phyloP scores from a whole-genome alignment of 1,140 invertebrate genomes.

The Antheraea pernyi region DNA sequence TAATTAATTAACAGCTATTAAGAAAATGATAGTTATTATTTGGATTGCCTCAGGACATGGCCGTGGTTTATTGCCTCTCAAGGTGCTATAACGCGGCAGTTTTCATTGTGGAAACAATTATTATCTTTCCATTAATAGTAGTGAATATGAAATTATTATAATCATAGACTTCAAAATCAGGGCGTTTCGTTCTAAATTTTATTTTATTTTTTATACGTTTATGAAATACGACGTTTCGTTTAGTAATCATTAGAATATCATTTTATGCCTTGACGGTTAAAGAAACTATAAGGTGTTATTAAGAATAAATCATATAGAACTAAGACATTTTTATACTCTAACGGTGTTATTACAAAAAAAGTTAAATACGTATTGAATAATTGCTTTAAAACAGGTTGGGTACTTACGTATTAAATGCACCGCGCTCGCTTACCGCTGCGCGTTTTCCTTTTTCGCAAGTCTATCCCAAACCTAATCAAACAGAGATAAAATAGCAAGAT shows the following conservation, averaged over 20 bases:
- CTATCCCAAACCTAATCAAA: no score
- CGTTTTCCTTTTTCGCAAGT: no score
- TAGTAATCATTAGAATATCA: background rate
- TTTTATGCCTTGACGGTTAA: no score
- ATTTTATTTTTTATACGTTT: background rate
- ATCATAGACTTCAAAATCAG: background rate
- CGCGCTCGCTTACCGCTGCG: no score
- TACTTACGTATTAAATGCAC: no score
- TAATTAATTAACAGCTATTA: slow-evolving; percentile 62
- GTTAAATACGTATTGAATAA: no score
- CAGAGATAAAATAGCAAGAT: no score
- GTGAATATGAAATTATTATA: background rate
- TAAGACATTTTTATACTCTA: no score
- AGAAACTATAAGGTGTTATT: background rate
- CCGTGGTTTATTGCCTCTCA: slow-evolving; percentile 23
- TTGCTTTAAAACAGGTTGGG: no score
- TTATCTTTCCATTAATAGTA: slow-evolving; percentile 6
- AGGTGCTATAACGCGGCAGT: slow-evolving; percentile 22
- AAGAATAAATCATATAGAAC: background rate
- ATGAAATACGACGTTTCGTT: background rate
- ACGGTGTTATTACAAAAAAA: no score
- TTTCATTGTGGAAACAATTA: slow-evolving; percentile 13
- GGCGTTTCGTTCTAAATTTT: background rate
- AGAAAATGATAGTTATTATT: slow-evolving; percentile 50
- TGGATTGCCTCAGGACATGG: slow-evolving; percentile 25